A percentile compares a stretch with the other conserved stretches of the same genome.
These are phyloP conservation scores for Pheosia tremula DNA, from an alignment of 2,888 invertebrate genomes.

Conservation along the genomic window DNA sequence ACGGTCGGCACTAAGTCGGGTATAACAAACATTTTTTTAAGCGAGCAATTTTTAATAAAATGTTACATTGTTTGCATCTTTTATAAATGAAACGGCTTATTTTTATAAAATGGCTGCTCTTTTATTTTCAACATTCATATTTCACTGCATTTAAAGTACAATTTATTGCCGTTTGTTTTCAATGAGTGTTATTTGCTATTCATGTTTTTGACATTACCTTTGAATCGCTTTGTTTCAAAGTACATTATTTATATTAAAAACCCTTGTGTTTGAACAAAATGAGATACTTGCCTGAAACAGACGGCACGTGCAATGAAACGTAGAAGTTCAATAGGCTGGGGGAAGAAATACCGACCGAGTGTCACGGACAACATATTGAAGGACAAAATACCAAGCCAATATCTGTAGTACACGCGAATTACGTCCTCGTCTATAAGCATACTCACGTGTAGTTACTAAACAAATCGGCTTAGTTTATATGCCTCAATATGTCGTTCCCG, in stretches of 20 bases:
- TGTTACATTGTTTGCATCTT: conserved; percentile 10
- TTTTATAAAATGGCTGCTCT: neutral
- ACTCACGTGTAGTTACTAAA: too few species aligned
- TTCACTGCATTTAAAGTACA: conserved; percentile 19
- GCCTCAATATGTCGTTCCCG: too few species aligned
- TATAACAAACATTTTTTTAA: conserved; percentile 22
- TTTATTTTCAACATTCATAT: neutral
- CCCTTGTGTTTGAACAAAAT: conserved; percentile 7
- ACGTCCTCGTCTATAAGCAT: too few species aligned
- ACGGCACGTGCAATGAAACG: neutral
- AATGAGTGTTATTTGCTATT: conserved; percentile 7
- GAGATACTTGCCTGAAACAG: neutral
- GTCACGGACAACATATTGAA: too few species aligned
- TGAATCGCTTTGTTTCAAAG: conserved; percentile 4
- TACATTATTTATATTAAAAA: neutral
- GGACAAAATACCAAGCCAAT: too few species aligned
- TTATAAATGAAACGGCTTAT: neutral
- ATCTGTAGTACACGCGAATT: too few species aligned
- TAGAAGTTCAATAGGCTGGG: neutral
- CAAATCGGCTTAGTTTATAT: too few species aligned
- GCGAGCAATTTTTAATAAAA: conserved; percentile 12
- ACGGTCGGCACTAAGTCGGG: conserved; percentile 18
- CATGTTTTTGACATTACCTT: conserved; percentile 17
- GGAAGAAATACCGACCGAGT: too few species aligned
- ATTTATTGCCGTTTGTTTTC: conserved; percentile 7